Conservation (phyloP, 2,797 vertebrate genomes). For the Melanotaenia parkinsoni region DNA sequence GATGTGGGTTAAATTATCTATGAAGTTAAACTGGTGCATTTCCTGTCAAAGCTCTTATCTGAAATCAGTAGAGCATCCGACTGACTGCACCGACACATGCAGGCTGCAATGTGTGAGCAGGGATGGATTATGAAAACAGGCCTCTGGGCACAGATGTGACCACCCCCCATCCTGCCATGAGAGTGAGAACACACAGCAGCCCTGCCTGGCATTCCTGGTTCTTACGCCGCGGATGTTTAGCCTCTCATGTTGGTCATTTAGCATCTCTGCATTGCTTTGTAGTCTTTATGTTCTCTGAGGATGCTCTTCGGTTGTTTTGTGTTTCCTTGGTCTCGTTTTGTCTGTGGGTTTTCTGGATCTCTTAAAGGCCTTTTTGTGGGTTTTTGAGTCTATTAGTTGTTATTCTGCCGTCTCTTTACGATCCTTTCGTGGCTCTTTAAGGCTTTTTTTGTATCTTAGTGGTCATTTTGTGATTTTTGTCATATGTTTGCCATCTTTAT, state of each 20-base stretch:
- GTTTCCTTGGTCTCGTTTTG: neutral
- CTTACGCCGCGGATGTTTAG: neutral
- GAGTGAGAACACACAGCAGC: neutral
- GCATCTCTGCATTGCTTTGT: neutral
- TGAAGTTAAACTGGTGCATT: constrained; percentile 71
- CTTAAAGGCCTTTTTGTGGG: neutral
- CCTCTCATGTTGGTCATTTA: no score
- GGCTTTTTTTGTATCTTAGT: neutral
- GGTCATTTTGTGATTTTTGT: neutral
- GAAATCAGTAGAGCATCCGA: constrained; percentile 46
- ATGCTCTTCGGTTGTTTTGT: constrained; percentile 1
- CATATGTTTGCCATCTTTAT: no score
- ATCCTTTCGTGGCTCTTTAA: neutral
- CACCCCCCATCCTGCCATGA: neutral
- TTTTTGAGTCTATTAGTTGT: neutral
- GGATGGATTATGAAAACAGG: constrained; percentile 11
- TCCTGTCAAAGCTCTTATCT: constrained; percentile 69
- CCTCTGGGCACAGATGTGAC: constrained; percentile 22
- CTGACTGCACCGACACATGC: constrained; percentile 24
- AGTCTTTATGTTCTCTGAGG: neutral
- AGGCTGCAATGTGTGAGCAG: constrained; percentile 5
- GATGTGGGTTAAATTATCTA: constrained; percentile 74
- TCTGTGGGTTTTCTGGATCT: neutral
- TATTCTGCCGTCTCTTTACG: neutral
- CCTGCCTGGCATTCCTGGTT: neutral